Conservation (phyloP, 2,113 vertebrate genomes). For the Gasterosteus aculeatus region DNA sequence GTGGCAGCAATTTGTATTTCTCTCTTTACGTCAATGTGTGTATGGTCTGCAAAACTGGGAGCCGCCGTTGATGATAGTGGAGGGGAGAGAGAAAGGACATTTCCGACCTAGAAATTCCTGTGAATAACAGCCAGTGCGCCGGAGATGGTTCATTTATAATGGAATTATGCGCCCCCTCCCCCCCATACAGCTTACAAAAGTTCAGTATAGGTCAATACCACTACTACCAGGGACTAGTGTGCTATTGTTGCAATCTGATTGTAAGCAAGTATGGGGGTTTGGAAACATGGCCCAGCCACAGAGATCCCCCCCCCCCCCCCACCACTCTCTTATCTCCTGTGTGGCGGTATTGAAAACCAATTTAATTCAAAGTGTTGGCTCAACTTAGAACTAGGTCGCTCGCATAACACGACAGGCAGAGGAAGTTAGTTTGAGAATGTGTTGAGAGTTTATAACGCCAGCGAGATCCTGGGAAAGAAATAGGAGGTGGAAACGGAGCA, state of each 20-base stretch:
- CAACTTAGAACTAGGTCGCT: slow-evolving; percentile 64
- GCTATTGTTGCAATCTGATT: slow-evolving; percentile 64
- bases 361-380: slow-evolving; percentile 66
- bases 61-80: slow-evolving; percentile 69
- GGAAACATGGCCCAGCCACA: slow-evolving; percentile 67
- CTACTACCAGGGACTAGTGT: slow-evolving; percentile 55
- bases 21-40: slow-evolving; percentile 69
- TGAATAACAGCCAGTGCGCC: slow-evolving; percentile 34
- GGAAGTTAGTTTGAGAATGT: slow-evolving; percentile 46
- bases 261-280: slow-evolving; percentile 66
- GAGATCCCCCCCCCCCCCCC: slow-evolving; percentile 32
- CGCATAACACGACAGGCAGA: slow-evolving; percentile 49
- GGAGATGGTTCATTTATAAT: slow-evolving; percentile 49
- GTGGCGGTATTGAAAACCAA: slow-evolving; percentile 36
- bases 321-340: slow-evolving; percentile 25
- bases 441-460: slow-evolving; percentile 15
- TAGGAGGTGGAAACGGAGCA: slow-evolving; percentile 8
- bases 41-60: slow-evolving; percentile 72
- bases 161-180: slow-evolving; percentile 69
- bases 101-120: slow-evolving; percentile 58
- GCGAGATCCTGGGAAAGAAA: slow-evolving; percentile 26
- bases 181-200: slow-evolving; percentile 51
- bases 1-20: slow-evolving; percentile 70
- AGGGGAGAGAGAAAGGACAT: slow-evolving; percentile 68
- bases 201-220: slow-evolving; percentile 62